Percentiles rank a stretch among this genome's conserved stretches.
phyloP scores from a whole-genome alignment of 2,888 invertebrate species.

The Mactromeris polynyma region DNA sequence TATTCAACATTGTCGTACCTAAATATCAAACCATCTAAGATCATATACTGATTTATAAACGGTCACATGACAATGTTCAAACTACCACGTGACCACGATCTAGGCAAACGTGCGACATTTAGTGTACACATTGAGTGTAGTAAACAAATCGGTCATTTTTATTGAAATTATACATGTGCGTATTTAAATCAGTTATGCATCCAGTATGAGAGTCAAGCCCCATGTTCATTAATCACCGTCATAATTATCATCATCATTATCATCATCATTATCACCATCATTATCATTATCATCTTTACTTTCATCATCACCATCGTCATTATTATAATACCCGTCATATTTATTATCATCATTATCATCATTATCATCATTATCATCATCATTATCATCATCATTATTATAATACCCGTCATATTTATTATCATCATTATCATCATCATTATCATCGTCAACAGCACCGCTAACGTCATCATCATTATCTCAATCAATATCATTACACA shows the following conservation, averaged over 20 bases:
- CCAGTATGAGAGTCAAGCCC: too few species aligned
- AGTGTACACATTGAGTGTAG: too few species aligned
- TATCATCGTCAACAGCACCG: too few species aligned
- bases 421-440: background rate
- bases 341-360: background rate
- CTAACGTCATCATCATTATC: too few species aligned
- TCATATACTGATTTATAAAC: background rate
- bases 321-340: background rate
- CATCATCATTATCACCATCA: background rate
- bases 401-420: background rate
- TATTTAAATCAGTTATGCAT: too few species aligned
- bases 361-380: background rate
- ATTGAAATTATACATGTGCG: too few species aligned
- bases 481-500: too few species aligned
- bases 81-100: too few species aligned
- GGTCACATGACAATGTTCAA: too few species aligned
- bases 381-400: background rate
- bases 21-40: background rate
- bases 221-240: too few species aligned
- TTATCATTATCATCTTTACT: background rate
- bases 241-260: background rate
- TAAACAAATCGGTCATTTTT: too few species aligned
- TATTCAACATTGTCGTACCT: background rate
- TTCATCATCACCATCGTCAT: background rate
- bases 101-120: too few species aligned